Percentiles rank a stretch among this genome's conserved stretches.
phyloP scores from a whole-genome alignment of 2,888 invertebrate species.

The Microctonus hyperodae region DNA sequence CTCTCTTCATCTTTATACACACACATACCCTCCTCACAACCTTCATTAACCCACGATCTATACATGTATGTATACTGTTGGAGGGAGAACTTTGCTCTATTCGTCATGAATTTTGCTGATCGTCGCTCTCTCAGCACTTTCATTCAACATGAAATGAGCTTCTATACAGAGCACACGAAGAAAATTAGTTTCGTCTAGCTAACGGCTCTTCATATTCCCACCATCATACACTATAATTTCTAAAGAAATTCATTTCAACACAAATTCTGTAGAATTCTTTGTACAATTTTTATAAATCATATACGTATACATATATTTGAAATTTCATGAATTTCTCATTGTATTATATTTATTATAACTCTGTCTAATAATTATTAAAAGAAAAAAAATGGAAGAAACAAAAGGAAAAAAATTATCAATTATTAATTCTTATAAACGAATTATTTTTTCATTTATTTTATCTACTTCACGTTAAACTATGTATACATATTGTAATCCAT shows the following conservation, averaged over 20 bases:
- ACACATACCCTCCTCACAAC: background rate
- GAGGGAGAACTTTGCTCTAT: slow-evolving; percentile 37
- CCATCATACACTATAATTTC: background rate
- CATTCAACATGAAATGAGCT: slow-evolving; percentile 50
- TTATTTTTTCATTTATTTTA: background rate
- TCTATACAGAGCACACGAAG: slow-evolving; percentile 23
- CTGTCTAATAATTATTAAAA: too few relatives aligned
- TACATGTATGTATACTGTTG: background rate
- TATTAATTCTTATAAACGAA: too few relatives aligned
- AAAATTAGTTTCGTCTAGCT: slow-evolving; percentile 50
- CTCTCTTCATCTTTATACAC: background rate
- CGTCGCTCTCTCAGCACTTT: slow-evolving; percentile 46
- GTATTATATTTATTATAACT: too few relatives aligned
- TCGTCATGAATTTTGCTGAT: slow-evolving; percentile 54
- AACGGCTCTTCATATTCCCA: background rate
- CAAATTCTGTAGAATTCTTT: background rate
- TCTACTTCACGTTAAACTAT: background rate
- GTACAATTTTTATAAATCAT: background rate
- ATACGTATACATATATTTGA: background rate
- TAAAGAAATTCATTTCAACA: slow-evolving; percentile 7
- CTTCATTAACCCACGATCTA: slow-evolving; percentile 19
- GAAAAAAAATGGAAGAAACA: too few relatives aligned
- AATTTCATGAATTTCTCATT: too few relatives aligned
- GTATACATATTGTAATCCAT: background rate
- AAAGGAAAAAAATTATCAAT: too few relatives aligned